These are phyloP conservation scores for Anabas testudineus DNA, from an alignment of 2,797 vertebrate genomes.

Conservation along the genomic window DNA sequence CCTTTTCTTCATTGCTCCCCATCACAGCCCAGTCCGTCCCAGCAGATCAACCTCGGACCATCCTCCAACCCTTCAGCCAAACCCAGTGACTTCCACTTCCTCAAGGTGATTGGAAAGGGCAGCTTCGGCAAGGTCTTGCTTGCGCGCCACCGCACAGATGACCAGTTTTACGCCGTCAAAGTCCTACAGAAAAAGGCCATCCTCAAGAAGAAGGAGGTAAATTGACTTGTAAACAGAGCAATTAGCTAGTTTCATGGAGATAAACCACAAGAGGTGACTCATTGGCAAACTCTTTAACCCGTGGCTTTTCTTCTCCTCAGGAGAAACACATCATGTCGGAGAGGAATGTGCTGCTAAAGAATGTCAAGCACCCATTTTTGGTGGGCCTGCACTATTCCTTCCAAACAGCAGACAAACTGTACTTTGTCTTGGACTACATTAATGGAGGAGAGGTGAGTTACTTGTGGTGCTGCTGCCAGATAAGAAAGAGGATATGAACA, in stretches of 20 bases:
- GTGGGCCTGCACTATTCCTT: conserved; percentile 98
- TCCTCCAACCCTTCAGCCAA: conserved; percentile 98
- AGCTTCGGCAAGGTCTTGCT: conserved; percentile 99
- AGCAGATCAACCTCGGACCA: conserved; percentile 98
- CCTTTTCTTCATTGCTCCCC: conserved; percentile 1
- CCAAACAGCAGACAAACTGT: conserved; percentile 97
- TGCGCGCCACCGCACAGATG: conserved; percentile 94
- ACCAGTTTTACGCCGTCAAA: conserved; percentile 97
- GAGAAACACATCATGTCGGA: conserved; percentile 99
- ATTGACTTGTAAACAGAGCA: neutral
- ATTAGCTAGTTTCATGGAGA: neutral
- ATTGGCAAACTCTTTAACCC: conserved; percentile 19
- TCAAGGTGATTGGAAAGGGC: conserved; percentile 98
- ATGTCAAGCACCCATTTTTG: conserved; percentile 97
- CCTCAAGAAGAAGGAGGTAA: conserved; percentile 98
- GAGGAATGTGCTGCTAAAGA: conserved; percentile 96
- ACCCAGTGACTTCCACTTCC: conserved; percentile 97
- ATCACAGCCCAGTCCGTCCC: conserved; percentile 93
- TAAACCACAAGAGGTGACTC: neutral
- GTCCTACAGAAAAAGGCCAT: conserved; percentile 99
- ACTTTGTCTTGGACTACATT: conserved; percentile 98
- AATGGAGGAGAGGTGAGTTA: conserved; percentile 94
- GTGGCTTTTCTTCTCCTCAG: conserved; percentile 73
- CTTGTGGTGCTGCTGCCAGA: neutral
- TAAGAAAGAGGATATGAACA: neutral